phyloP scores from a whole-genome alignment of 2,113 vertebrate species.

The Puma concolor region DNA sequence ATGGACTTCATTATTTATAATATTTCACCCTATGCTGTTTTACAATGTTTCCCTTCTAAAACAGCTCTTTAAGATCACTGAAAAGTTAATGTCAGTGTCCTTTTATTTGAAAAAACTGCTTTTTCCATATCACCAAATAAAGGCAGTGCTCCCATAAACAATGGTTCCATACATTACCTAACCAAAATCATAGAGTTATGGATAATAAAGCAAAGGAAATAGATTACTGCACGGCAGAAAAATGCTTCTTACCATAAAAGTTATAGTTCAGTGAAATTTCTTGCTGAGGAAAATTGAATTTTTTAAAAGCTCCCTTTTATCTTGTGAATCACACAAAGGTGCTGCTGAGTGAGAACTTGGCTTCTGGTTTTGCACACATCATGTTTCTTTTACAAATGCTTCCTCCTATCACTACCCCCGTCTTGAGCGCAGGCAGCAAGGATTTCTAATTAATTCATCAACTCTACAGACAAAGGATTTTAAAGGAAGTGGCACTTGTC shows the following conservation, averaged over 20 bases:
- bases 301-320: slow-evolving; percentile 60
- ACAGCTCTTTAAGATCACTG: slow-evolving; percentile 27
- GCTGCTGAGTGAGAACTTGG: slow-evolving; percentile 59
- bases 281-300: slow-evolving; percentile 66
- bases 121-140: slow-evolving; percentile 59
- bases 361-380: slow-evolving; percentile 53
- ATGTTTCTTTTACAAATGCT: slow-evolving; percentile 67
- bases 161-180: slow-evolving; percentile 51
- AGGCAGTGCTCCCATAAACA: slow-evolving; percentile 69
- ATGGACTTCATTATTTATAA: slow-evolving; percentile 71
- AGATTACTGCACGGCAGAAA: slow-evolving; percentile 75
- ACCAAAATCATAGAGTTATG: slow-evolving; percentile 70
- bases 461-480: neutral
- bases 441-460: slow-evolving; percentile 61
- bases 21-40: slow-evolving; percentile 55
- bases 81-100: neutral
- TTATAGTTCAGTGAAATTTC: slow-evolving; percentile 63
- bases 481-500: slow-evolving; percentile 9
- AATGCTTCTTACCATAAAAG: slow-evolving; percentile 76
- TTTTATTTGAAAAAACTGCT: slow-evolving; percentile 34
- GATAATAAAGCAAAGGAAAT: slow-evolving; percentile 80
- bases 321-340: slow-evolving; percentile 69
- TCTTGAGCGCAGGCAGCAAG: neutral
- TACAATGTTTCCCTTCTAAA: slow-evolving; percentile 53
- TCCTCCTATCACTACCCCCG: slow-evolving; percentile 11